Evolutionary conservation across 2,113 vertebrate genomes (phyloP).

Genomic region (Brachionichthys hirsutus): DNA sequence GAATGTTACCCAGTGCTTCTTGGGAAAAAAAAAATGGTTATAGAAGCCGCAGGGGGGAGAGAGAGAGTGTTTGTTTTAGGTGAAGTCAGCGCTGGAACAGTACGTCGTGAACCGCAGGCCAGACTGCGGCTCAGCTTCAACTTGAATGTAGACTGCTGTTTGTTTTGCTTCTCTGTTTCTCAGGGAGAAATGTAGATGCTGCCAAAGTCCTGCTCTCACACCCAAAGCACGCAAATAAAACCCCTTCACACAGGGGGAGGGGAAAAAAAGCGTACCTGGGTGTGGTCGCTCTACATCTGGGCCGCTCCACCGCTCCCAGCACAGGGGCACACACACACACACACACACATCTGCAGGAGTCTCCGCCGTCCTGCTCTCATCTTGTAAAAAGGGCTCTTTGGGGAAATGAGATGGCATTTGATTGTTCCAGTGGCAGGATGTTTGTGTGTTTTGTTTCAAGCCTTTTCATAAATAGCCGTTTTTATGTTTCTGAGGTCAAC

Average conservation of each 20-base stretch:
- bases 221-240: constrained; percentile 71
- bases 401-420: constrained; percentile 67
- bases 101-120: constrained; percentile 67
- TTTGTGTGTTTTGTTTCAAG: constrained; percentile 75
- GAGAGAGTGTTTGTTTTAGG: constrained; percentile 69
- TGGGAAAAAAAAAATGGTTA: constrained; percentile 43
- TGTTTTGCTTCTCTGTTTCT: constrained; percentile 75
- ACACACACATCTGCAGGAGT: constrained; percentile 22
- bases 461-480: constrained; percentile 76
- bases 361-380: constrained; percentile 41
- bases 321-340: constrained; percentile 36
- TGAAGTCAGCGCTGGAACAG: constrained; percentile 74
- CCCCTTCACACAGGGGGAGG: constrained; percentile 42
- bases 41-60: constrained; percentile 10
- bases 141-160: constrained; percentile 70
- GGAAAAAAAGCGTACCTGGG: constrained; percentile 63
- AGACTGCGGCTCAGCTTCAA: constrained; percentile 66
- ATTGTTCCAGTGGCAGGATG: constrained; percentile 72
- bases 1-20: constrained; percentile 25
- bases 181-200: constrained; percentile 65
- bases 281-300: constrained; percentile 65
- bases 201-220: constrained; percentile 71
- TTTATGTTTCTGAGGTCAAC: constrained; percentile 76
- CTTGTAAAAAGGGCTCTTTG: constrained; percentile 72
- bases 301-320: constrained; percentile 32